Conservation (phyloP, 2,888 invertebrate genomes). For the Gortyna flavago region DNA sequence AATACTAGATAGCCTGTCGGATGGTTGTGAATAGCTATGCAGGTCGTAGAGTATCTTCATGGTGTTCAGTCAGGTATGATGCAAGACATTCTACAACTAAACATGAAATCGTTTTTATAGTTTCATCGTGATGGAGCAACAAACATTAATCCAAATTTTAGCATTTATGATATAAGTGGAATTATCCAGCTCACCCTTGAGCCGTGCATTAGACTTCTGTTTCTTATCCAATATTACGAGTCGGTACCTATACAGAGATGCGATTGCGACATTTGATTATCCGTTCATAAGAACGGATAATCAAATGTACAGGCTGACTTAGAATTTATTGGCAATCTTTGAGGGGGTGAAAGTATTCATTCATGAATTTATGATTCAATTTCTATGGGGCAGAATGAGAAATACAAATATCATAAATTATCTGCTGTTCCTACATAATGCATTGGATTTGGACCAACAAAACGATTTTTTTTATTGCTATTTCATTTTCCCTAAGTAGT, state of each 20-base stretch:
- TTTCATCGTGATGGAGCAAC: slow-evolving; percentile 37
- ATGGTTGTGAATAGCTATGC: background rate
- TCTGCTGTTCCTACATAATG: background rate
- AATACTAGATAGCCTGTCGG: no score
- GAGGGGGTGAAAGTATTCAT: background rate
- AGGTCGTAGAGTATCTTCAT: background rate
- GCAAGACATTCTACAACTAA: background rate
- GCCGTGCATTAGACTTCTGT: slow-evolving; percentile 67
- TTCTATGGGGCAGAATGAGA: background rate
- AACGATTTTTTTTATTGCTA: background rate
- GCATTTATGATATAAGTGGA: slow-evolving; percentile 20
- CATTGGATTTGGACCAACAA: background rate
- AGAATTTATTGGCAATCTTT: slow-evolving; percentile 16
- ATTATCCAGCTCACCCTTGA: slow-evolving; percentile 71
- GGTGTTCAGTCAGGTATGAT: background rate
- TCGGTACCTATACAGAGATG: slow-evolving; percentile 19
- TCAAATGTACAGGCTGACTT: slow-evolving; percentile 4
- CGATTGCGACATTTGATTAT: slow-evolving; percentile 51
- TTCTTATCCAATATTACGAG: slow-evolving; percentile 58
- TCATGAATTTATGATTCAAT: background rate
- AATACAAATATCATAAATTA: background rate
- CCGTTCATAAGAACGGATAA: background rate
- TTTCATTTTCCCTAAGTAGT: background rate
- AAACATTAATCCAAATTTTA: slow-evolving; percentile 11
- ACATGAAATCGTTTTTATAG: background rate